Evolutionary conservation across 1,140 invertebrate genomes (phyloP).

Genomic region (Drosophila biarmipes): DNA sequence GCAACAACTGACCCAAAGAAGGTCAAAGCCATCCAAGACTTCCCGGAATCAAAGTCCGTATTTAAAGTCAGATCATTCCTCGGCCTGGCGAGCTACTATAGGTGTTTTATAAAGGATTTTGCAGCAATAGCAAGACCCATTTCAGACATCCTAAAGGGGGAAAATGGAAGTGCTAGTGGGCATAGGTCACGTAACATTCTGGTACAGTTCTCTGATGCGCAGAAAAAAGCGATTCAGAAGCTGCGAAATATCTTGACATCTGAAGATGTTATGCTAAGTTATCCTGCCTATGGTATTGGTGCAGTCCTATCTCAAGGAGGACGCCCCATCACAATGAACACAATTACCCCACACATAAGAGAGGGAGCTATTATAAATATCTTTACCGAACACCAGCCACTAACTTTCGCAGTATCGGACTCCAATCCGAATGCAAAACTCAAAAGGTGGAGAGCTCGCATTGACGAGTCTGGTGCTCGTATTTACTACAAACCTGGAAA

Average conservation of each 20-base stretch:
- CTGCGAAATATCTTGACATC: too few relatives aligned
- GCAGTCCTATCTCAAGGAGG: background rate
- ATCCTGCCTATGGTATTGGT: background rate
- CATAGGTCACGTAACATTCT: background rate
- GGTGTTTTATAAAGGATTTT: too few relatives aligned
- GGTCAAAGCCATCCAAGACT: too few relatives aligned
- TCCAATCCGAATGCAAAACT: slow-evolving; percentile 84
- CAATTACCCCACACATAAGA: background rate
- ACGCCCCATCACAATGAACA: background rate
- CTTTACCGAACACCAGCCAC: background rate
- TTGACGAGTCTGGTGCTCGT: too few relatives aligned
- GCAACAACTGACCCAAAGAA: too few relatives aligned
- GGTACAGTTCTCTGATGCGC: background rate
- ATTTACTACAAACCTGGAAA: too few relatives aligned
- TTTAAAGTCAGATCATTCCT: too few relatives aligned
- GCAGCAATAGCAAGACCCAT: background rate
- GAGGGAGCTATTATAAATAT: background rate
- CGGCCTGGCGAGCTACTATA: too few relatives aligned
- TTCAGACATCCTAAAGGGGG: slow-evolving; percentile 5
- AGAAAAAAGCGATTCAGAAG: background rate
- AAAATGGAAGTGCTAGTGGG: slow-evolving; percentile 2
- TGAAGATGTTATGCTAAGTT: too few relatives aligned
- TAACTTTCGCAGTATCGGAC: slow-evolving; percentile 80
- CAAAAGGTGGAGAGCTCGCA: too few relatives aligned
- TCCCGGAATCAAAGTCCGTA: too few relatives aligned